Evolutionary conservation across 2,797 vertebrate species (phyloP).

Genomic region (Pitangus sulphuratus): DNA sequence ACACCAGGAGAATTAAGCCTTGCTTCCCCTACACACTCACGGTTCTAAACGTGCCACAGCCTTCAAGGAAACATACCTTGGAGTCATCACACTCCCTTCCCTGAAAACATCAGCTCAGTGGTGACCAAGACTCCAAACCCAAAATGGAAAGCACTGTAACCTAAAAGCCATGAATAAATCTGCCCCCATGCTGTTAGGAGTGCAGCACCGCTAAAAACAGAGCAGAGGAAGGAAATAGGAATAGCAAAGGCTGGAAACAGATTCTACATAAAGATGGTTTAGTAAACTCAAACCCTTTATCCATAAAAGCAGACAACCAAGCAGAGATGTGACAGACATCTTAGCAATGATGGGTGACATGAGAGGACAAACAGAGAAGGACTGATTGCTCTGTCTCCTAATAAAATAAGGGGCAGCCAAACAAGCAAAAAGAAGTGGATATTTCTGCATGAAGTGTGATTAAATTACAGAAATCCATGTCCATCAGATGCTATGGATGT

Average conservation of each 20-base stretch:
- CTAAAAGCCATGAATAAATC: neutral
- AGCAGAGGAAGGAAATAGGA: neutral
- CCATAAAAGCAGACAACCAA: neutral
- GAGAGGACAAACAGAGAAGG: neutral
- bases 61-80: neutral
- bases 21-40: neutral
- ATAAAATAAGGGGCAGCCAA: neutral
- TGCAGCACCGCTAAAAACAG: neutral
- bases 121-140: neutral
- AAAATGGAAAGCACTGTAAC: neutral
- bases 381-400: neutral
- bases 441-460: neutral
- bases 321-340: neutral
- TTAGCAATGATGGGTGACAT: neutral
- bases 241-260: neutral
- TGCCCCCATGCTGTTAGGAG: neutral
- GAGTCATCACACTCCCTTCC: neutral
- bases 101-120: neutral
- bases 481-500: neutral
- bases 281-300: neutral
- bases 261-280: rapidly evolving
- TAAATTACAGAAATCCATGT: neutral
- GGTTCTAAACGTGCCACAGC: neutral
- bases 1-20: neutral
- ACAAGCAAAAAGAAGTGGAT: neutral